Conservation (phyloP, 2,113 vertebrate genomes). For the Cinclus mexicanus region DNA sequence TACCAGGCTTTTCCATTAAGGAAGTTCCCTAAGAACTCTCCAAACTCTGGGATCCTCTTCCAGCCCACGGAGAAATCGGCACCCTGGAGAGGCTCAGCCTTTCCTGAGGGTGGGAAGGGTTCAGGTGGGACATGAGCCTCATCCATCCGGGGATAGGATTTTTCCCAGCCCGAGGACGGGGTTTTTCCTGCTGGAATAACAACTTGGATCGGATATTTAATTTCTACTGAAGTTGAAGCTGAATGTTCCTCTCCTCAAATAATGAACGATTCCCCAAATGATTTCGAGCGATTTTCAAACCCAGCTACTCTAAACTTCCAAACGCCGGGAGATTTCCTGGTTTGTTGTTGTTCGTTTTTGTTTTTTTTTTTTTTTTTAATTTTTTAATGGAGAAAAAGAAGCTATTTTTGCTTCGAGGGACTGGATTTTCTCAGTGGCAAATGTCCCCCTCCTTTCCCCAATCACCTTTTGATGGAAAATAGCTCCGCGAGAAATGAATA, state of each 20-base stretch:
- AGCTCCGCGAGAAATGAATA: neutral
- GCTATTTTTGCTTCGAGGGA: neutral
- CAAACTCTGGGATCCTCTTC: neutral
- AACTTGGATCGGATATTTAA: neutral
- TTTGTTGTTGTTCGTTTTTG: neutral
- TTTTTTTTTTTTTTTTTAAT: too few species aligned
- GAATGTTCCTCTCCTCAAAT: neutral
- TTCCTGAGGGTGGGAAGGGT: neutral
- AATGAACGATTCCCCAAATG: neutral
- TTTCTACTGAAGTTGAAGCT: neutral
- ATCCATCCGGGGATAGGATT: neutral
- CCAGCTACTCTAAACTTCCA: neutral
- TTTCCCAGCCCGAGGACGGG: neutral
- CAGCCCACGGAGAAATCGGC: rapidly evolving
- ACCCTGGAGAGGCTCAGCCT: neutral
- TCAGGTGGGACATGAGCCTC: neutral
- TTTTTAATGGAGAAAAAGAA: neutral
- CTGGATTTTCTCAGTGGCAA: neutral
- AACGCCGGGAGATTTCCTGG: neutral
- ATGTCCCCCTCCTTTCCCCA: neutral
- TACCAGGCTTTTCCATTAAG: neutral
- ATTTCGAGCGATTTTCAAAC: neutral
- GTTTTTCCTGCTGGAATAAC: neutral
- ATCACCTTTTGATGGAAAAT: neutral
- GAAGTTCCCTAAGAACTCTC: neutral